A percentile compares a stretch with the other conserved stretches of the same genome.
Evolutionary conservation across 2,888 invertebrate genomes (phyloP).

Genomic region (Taphrorychus bicolor): DNA sequence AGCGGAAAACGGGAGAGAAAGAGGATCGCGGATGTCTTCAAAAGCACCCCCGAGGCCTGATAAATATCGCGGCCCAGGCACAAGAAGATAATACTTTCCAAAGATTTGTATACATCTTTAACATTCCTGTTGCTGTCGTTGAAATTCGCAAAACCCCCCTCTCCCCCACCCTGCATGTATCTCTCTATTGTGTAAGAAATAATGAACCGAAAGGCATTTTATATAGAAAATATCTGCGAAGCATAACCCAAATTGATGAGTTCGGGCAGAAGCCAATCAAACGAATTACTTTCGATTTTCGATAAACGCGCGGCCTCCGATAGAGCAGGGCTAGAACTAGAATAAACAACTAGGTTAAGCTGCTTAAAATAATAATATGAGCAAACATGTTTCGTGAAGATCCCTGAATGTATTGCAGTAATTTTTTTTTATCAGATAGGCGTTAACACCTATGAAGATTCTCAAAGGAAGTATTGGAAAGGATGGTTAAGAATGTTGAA

Average conservation of each 20-base stretch:
- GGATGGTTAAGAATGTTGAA: no score
- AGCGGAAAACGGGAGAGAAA: constrained; percentile 46
- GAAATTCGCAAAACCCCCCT: background rate
- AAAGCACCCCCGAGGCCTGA: constrained; percentile 50
- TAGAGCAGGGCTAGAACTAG: constrained; percentile 12
- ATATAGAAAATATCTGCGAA: constrained; percentile 17
- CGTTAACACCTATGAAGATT: no score
- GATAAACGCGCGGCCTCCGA: constrained; percentile 18
- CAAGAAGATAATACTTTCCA: constrained; percentile 17
- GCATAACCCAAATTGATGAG: constrained; percentile 34
- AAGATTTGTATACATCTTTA: constrained; percentile 1
- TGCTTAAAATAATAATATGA: background rate
- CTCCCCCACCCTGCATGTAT: background rate
- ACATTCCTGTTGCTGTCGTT: background rate
- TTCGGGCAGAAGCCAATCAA: constrained; percentile 39
- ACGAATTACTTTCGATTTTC: constrained; percentile 42
- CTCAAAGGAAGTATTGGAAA: no score
- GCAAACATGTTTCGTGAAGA: constrained; percentile 1
- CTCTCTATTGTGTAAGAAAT: constrained; percentile 18
- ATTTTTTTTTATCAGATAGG: no score
- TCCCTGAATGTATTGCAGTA: no score
- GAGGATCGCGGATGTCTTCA: constrained; percentile 50
- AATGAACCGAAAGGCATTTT: constrained; percentile 19
- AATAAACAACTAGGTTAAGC: background rate
- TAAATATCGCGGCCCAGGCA: constrained; percentile 48